phyloP scores from a whole-genome alignment of 2,113 vertebrate genomes.

The Himantopus leucocephalus region DNA sequence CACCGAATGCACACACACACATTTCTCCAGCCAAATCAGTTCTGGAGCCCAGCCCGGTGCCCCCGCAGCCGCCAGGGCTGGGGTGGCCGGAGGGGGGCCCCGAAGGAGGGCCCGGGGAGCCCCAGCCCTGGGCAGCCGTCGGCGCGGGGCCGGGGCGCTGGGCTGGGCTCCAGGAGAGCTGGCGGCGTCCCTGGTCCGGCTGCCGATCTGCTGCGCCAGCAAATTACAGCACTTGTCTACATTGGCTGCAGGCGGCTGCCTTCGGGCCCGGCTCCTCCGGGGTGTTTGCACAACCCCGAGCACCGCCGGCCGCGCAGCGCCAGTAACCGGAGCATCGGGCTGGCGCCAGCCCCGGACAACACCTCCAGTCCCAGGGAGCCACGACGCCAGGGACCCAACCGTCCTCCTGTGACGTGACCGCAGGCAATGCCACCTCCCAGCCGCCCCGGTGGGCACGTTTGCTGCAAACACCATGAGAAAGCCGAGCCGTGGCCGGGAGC shows the following conservation, averaged over 20 bases:
- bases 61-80: not conserved
- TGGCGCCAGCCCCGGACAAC: not conserved
- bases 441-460: fast-evolving
- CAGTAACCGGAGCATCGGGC: not conserved
- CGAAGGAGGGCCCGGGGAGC: not conserved
- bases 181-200: not conserved
- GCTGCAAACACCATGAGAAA: not conserved
- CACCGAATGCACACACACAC: not conserved
- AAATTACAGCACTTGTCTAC: not conserved
- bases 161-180: not conserved
- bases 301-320: not conserved
- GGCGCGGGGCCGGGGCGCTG: fast-evolving
- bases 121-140: not conserved
- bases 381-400: fast-evolving
- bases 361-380: not conserved
- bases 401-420: not conserved
- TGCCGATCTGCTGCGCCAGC: not conserved
- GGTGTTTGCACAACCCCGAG: not conserved
- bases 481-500: not conserved
- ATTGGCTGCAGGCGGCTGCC: not conserved
- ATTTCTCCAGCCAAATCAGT: not conserved
- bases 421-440: not conserved
- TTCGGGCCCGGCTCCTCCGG: not conserved
- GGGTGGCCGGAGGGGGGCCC: not conserved
- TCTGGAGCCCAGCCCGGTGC: not conserved